Conservation (phyloP, 2,888 invertebrate species). For the Ganaspis brasiliensis region DNA sequence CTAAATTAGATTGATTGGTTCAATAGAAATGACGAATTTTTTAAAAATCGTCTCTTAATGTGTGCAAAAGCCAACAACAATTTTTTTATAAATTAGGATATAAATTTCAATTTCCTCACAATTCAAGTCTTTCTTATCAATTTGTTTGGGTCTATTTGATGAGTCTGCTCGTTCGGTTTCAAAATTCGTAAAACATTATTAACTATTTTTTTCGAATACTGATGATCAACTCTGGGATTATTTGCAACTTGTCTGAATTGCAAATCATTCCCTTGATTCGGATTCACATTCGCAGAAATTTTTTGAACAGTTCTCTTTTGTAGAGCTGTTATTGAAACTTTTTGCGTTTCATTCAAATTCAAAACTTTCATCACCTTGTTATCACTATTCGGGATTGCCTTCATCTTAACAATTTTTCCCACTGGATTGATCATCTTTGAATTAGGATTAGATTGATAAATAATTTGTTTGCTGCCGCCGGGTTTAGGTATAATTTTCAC, state of each 20-base stretch:
- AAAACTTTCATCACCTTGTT: slow-evolving; percentile 15
- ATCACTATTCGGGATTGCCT: neutral
- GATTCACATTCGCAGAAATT: neutral
- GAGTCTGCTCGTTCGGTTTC: neutral
- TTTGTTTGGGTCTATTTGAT: neutral
- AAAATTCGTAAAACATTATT: slow-evolving; percentile 31
- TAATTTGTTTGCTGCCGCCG: neutral
- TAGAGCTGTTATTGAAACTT: slow-evolving; percentile 31
- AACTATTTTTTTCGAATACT: slow-evolving; percentile 11
- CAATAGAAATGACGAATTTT: neutral
- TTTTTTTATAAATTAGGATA: neutral
- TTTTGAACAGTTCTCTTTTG: neutral
- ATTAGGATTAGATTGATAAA: neutral
- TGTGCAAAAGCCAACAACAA: neutral
- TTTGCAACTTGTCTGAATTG: neutral
- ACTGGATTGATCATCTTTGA: neutral
- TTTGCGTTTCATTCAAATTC: slow-evolving; percentile 11
- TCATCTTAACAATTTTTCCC: slow-evolving; percentile 7
- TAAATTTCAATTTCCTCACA: neutral
- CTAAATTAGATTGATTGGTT: neutral
- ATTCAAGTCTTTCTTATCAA: neutral
- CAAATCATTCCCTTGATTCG: neutral
- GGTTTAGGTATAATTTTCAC: neutral
- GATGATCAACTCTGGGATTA: slow-evolving; percentile 27
- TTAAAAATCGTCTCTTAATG: neutral